Evolutionary conservation across 2,797 vertebrate species (phyloP).

Genomic region (Anas bahamensis): DNA sequence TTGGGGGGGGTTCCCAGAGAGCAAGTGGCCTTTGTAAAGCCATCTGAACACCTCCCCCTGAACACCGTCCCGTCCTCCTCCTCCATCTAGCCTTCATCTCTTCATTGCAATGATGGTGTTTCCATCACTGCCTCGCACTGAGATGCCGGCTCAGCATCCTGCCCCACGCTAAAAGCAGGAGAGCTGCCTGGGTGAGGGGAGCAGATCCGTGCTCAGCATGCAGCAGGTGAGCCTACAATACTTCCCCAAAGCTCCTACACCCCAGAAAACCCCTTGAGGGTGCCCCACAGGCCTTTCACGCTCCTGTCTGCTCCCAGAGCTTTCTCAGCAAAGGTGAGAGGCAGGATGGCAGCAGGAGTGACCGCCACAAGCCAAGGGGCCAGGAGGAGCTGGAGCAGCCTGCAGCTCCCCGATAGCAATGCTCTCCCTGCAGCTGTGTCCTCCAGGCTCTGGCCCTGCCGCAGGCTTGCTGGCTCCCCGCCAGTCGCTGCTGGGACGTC

Average conservation of each 20-base stretch:
- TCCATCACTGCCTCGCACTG: too few relatives aligned
- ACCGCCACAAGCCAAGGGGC: accelerated
- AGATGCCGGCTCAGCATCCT: too few relatives aligned
- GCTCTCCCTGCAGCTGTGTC: background rate
- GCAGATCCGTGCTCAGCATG: too few relatives aligned
- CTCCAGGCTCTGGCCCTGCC: background rate
- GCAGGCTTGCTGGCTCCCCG: background rate
- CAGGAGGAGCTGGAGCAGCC: background rate
- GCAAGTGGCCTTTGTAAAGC: background rate
- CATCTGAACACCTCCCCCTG: too few relatives aligned
- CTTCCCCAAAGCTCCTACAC: background rate
- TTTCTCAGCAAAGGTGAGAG: background rate
- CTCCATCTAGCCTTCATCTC: background rate
- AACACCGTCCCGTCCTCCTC: background rate
- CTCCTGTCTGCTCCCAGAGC: background rate
- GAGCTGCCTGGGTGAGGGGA: background rate
- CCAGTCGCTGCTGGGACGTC: accelerated
- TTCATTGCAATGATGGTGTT: background rate
- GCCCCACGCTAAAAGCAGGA: too few relatives aligned
- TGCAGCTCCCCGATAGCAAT: accelerated
- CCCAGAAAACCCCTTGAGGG: background rate
- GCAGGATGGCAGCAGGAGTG: background rate
- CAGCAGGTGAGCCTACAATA: background rate
- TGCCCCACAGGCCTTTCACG: background rate
- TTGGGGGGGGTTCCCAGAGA: background rate